Evolutionary conservation across 2,797 vertebrate species (phyloP).

Genomic region (Emys orbicularis): DNA sequence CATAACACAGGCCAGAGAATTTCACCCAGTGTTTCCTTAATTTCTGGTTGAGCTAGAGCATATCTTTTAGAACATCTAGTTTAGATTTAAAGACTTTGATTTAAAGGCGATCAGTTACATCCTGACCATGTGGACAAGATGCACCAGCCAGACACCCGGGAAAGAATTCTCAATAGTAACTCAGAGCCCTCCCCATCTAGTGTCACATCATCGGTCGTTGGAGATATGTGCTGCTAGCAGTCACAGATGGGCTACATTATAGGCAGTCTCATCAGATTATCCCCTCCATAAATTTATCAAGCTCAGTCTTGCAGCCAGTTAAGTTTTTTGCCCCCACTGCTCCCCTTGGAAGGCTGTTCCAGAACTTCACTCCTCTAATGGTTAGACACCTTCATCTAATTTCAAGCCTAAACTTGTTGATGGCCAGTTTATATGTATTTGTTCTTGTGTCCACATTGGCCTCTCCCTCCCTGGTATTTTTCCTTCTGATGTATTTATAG

Average conservation of each 20-base stretch:
- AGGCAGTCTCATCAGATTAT: background rate
- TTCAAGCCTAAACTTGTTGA: background rate
- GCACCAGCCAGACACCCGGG: background rate
- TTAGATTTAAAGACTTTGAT: background rate
- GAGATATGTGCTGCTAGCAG: background rate
- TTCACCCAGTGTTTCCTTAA: background rate
- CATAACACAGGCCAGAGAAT: background rate
- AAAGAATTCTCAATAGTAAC: background rate
- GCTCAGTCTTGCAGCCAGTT: background rate
- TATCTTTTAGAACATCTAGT: background rate
- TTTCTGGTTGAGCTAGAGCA: background rate
- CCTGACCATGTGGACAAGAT: background rate
- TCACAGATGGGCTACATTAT: background rate
- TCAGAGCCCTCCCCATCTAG: background rate
- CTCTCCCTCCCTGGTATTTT: background rate
- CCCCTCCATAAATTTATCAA: background rate
- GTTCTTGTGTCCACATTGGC: background rate
- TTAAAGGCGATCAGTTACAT: background rate
- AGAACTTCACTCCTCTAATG: background rate
- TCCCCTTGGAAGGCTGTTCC: background rate
- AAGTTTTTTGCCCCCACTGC: background rate
- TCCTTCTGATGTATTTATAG: background rate
- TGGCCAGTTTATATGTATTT: background rate
- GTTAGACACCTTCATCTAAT: background rate
- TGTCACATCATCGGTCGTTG: background rate